Evolutionary conservation across 2,797 vertebrate species (phyloP), one percentile per base, ranked within the genome.

Genomic region (Euphonia xanthogaster): DNA sequence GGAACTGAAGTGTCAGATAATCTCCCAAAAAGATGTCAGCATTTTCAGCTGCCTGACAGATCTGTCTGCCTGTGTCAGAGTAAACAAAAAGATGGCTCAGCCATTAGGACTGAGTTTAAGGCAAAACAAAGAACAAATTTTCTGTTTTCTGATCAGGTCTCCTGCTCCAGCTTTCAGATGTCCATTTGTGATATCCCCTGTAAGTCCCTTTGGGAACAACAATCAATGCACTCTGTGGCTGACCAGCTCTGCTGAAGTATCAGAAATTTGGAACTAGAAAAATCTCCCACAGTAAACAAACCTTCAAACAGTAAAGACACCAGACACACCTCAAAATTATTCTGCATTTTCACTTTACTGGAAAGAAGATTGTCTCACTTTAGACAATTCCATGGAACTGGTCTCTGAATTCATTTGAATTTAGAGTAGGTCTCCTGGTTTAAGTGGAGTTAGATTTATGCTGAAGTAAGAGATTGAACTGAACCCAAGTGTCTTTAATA

Each of bases 91-190:
- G 84, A 82, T 23, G 58, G 57, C 85, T 82, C 88, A 84, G 78
- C 50, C 75, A 30, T 72, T 88, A 89, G 95, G 85, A 79, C 57
- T 28, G 45, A 87, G 68, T 87, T 92, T 89, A 91, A 92, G 57
- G 83, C 82, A 91, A 91, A 96, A 90, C 58, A 95, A 86, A 86
- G 94, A 94, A 91, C 73, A 95, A 93, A 93, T 88, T 33, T 85
- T 88, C 68, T 1, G 0, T 55, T 68, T 93, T 95, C 68, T 78
- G 72, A 73, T 58, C 75, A 78, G 73, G 55, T 86, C 55, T 90
- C 48, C 44, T 28, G 62, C 78, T 88, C 60, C 87, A 73, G 51
- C 76, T 76, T 68, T 67, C 92, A 91, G 89, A 84, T 44, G 85
- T 68, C 70, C 8, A 4, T 45, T 83, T 88, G 50, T 66, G 79